phyloP scores from a whole-genome alignment of 2,797 vertebrate genomes.

The Myioborus miniatus region DNA sequence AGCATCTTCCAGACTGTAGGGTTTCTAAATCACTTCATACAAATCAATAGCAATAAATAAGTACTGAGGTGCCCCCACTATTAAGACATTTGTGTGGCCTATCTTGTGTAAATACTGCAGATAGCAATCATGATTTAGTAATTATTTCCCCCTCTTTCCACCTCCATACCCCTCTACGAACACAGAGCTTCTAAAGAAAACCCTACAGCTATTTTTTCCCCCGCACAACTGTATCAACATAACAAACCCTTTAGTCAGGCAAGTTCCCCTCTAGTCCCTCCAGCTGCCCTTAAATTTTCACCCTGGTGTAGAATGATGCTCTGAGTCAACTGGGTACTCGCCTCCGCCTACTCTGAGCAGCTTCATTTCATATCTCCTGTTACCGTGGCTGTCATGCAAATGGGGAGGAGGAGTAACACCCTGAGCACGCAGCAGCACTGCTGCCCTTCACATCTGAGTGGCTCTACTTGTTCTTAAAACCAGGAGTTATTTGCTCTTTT shows the following conservation, averaged over 20 bases:
- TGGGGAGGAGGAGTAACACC: background rate
- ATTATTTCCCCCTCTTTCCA: constrained; percentile 5
- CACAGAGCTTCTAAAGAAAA: constrained; percentile 51
- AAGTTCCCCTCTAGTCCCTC: background rate
- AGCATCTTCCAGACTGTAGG: background rate
- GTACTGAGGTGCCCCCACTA: background rate
- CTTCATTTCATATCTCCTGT: background rate
- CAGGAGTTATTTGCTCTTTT: background rate
- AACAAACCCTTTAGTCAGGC: constrained; percentile 1
- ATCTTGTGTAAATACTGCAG: constrained; percentile 3
- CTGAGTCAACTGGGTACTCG: constrained; percentile 54
- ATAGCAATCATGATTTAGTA: constrained; percentile 17
- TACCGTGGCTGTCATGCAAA: constrained; percentile 14
- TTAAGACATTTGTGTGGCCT: constrained; percentile 34
- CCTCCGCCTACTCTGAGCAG: background rate
- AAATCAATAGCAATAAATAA: constrained; percentile 9
- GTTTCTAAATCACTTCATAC: background rate
- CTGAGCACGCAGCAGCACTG: background rate
- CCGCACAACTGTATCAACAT: background rate
- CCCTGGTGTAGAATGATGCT: background rate
- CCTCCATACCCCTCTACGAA: constrained; percentile 2
- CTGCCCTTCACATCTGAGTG: background rate
- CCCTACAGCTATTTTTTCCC: constrained; percentile 21
- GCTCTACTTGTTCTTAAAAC: background rate
- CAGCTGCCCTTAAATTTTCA: constrained; percentile 46